Evolutionary conservation across 2,113 vertebrate genomes (phyloP).

Genomic region (Gobius niger): DNA sequence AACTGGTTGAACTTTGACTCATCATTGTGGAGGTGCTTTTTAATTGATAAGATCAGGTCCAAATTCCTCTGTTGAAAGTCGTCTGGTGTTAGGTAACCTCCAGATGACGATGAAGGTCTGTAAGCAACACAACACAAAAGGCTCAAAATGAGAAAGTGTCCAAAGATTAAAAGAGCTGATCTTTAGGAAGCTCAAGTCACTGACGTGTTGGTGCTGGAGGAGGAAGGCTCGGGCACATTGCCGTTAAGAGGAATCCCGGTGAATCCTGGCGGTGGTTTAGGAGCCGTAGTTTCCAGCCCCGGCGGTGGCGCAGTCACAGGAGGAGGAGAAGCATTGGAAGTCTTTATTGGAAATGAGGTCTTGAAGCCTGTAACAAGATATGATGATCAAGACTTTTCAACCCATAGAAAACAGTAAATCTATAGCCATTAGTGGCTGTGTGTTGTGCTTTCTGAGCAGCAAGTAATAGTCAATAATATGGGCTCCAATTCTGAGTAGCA

Average conservation of each 20-base stretch:
- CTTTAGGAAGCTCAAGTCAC: conserved; percentile 32
- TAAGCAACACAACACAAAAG: no score
- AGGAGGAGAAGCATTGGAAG: no score
- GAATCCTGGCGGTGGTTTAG: conserved; percentile 95
- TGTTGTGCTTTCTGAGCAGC: neutral
- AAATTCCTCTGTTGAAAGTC: conserved; percentile 94
- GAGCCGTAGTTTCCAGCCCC: conserved; percentile 78
- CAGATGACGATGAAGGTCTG: conserved; percentile 66
- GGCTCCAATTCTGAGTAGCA: no score
- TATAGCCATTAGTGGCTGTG: neutral
- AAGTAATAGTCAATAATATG: no score
- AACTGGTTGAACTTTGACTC: conserved; percentile 93
- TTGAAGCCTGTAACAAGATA: conserved; percentile 84
- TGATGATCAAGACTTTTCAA: no score
- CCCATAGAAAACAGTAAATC: neutral
- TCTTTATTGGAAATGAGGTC: conserved; percentile 84
- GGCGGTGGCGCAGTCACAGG: conserved; percentile 73
- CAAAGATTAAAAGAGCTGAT: neutral
- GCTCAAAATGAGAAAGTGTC: neutral
- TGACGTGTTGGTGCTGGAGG: conserved; percentile 80
- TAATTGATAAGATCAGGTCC: conserved; percentile 92
- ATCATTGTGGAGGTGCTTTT: conserved; percentile 85
- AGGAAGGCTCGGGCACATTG: conserved; percentile 75
- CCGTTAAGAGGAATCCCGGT: conserved; percentile 84
- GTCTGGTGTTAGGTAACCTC: conserved; percentile 86